Evolutionary conservation across 2,113 vertebrate species (phyloP).

Genomic region (Apus apus): DNA sequence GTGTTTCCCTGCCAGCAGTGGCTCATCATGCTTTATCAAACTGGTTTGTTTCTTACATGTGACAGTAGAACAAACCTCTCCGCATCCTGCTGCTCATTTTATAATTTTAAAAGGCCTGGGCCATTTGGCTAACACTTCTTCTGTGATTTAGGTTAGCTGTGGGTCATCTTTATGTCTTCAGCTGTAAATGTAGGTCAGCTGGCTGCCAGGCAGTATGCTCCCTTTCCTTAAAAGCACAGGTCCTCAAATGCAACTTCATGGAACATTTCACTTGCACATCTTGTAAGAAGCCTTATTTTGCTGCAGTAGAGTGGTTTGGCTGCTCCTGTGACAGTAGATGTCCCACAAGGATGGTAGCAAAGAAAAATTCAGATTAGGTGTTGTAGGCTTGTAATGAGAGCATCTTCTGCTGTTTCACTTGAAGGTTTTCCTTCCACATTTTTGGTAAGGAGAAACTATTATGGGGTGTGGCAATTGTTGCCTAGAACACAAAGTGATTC

Average conservation of each 20-base stretch:
- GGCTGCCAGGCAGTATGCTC: background rate
- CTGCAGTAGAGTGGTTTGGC: background rate
- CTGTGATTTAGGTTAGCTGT: background rate
- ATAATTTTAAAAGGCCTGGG: background rate
- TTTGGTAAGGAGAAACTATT: background rate
- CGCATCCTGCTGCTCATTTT: background rate
- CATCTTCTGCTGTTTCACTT: background rate
- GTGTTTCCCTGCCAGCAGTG: background rate
- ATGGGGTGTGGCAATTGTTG: background rate
- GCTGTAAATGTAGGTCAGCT: background rate
- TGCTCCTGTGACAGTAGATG: background rate
- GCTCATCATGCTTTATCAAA: background rate
- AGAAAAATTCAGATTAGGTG: background rate
- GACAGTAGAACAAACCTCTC: background rate
- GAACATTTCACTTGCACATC: rapidly evolving
- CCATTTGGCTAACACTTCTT: background rate
- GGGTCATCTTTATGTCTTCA: background rate
- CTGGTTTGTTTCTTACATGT: background rate
- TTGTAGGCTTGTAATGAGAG: background rate
- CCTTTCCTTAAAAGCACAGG: background rate
- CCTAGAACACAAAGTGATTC: background rate
- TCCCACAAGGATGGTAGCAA: background rate
- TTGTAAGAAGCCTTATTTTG: background rate
- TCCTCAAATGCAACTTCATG: background rate
- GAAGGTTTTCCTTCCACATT: background rate